phyloP scores from a whole-genome alignment of 1,140 invertebrate genomes.

The Popillia japonica region DNA sequence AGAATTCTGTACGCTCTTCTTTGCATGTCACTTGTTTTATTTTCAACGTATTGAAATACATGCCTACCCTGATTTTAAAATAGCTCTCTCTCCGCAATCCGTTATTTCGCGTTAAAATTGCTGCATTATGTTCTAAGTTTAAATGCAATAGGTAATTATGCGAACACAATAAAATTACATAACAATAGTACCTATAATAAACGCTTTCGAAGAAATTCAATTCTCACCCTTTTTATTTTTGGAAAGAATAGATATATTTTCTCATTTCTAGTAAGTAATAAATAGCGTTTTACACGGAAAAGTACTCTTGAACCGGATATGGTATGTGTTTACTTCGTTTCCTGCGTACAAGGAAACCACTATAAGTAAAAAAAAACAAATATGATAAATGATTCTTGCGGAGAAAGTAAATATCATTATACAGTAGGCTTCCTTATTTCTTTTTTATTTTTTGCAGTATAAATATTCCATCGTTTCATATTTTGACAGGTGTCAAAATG shows the following conservation, averaged over 20 bases:
- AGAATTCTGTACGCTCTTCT: slow-evolving; percentile 15
- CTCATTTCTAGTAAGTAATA: not conserved
- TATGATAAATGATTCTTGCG: no score
- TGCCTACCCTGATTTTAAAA: slow-evolving; percentile 12
- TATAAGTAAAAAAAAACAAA: not conserved
- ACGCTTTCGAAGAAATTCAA: not conserved
- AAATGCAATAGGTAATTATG: not conserved
- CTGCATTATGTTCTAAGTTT: not conserved
- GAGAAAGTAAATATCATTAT: no score
- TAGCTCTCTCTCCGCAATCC: not conserved
- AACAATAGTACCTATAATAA: not conserved
- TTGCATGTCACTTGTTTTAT: not conserved
- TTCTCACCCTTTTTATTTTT: not conserved
- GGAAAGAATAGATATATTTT: not conserved
- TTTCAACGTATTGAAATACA: not conserved
- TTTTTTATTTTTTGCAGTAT: no score
- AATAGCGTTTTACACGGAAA: not conserved
- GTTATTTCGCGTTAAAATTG: slow-evolving; percentile 1
- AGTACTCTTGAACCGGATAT: not conserved
- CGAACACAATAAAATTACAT: not conserved
- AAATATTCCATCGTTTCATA: no score
- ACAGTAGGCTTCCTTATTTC: no score
- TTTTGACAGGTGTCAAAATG: no score
- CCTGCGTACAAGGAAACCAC: not conserved
- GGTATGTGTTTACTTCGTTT: not conserved